These are phyloP conservation scores for Morone chrysops DNA, from an alignment of 2,113 vertebrate species.

Conservation along the genomic window DNA sequence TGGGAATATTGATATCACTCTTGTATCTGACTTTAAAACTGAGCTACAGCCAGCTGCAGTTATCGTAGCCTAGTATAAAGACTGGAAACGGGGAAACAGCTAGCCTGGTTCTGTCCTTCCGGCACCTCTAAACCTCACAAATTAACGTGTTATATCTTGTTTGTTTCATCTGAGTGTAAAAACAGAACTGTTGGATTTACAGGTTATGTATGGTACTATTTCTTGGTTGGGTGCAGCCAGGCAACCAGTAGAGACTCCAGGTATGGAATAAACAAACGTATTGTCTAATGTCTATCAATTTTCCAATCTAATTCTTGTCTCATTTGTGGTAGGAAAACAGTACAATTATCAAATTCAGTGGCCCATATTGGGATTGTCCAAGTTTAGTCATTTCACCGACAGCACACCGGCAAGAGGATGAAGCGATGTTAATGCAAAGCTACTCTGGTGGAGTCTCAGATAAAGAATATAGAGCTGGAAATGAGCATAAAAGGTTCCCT, in stretches of 20 bases:
- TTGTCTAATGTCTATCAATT: too few species aligned
- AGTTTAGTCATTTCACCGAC: too few species aligned
- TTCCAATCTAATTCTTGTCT: too few species aligned
- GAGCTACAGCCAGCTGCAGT: background rate
- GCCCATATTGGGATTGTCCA: too few species aligned
- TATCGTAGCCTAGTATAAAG: background rate
- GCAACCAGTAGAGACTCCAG: background rate
- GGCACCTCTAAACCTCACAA: background rate
- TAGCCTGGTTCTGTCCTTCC: background rate
- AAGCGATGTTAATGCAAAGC: too few species aligned
- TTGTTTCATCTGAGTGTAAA: background rate
- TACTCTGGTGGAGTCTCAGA: too few species aligned
- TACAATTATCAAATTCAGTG: too few species aligned
- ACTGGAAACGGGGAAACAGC: background rate
- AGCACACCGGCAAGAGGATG: too few species aligned
- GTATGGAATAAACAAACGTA: background rate
- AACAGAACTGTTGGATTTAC: background rate
- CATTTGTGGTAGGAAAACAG: too few species aligned
- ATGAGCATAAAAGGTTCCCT: too few species aligned
- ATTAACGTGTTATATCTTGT: background rate
- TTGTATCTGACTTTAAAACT: background rate
- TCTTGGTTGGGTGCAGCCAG: background rate
- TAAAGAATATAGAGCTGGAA: too few species aligned
- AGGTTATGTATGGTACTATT: background rate
- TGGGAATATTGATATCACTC: background rate